These are phyloP conservation scores for Holacanthella duospinosa DNA, from an alignment of 2,888 invertebrate species.

Conservation along the genomic window DNA sequence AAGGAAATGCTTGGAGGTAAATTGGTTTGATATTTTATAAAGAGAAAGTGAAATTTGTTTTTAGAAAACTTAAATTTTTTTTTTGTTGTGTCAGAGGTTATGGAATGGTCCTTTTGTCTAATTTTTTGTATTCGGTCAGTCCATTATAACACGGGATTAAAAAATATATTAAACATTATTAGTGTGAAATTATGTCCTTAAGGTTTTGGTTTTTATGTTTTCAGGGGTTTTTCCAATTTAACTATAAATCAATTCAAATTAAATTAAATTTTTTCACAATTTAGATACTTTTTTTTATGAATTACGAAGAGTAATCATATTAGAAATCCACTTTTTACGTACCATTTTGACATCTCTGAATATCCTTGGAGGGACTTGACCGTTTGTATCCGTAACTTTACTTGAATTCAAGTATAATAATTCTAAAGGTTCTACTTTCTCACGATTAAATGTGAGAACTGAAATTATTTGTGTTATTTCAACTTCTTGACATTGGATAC, in stretches of 20 bases:
- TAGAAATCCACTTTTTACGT: not conserved
- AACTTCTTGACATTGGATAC: conserved; percentile 82
- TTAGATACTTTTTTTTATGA: too few relatives aligned
- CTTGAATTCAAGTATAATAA: conserved; percentile 81
- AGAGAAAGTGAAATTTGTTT: not conserved
- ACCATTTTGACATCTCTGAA: conserved; percentile 33
- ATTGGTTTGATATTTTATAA: too few relatives aligned
- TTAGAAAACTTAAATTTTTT: not conserved
- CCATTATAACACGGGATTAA: not conserved
- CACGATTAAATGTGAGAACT: conserved; percentile 42
- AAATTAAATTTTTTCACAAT: too few relatives aligned
- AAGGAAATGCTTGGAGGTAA: too few relatives aligned
- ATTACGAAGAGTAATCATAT: too few relatives aligned
- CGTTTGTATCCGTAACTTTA: conserved; percentile 47
- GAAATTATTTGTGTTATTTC: conserved; percentile 63
- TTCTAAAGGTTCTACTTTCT: conserved; percentile 61
- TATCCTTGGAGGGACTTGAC: conserved; percentile 28
- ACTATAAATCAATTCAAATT: too few relatives aligned
- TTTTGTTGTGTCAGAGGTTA: not conserved
- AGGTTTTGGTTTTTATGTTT: too few relatives aligned
- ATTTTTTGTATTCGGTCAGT: not conserved
- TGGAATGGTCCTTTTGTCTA: too few relatives aligned
- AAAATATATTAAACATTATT: not conserved
- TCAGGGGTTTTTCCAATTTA: too few relatives aligned
- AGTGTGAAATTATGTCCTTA: too few relatives aligned